Conservation (phyloP, 2,888 invertebrate genomes). For the Papilio demoleus region DNA sequence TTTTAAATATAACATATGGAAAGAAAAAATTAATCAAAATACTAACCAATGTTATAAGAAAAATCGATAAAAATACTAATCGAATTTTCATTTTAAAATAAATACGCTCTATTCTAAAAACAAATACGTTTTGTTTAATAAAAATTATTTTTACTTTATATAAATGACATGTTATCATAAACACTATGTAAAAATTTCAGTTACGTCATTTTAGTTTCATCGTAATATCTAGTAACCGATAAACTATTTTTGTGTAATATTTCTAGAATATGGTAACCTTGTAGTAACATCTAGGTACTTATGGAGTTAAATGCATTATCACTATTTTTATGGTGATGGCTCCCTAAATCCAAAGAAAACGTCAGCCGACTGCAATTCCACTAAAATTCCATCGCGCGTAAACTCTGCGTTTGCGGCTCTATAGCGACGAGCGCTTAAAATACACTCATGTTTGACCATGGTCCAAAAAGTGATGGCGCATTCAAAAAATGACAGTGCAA, state of each 20-base stretch:
- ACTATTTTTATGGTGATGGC: background rate
- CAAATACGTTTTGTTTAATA: constrained; percentile 34
- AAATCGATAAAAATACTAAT: constrained; percentile 14
- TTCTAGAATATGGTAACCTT: background rate
- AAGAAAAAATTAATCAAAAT: too few relatives aligned
- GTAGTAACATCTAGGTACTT: background rate
- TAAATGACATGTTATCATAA: constrained; percentile 37
- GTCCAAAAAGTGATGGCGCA: too few relatives aligned
- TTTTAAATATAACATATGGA: too few relatives aligned
- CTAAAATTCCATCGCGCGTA: too few relatives aligned
- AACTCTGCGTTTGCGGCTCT: too few relatives aligned
- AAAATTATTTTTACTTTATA: constrained; percentile 34
- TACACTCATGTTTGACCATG: too few relatives aligned
- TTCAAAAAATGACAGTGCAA: too few relatives aligned
- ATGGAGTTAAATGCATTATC: background rate
- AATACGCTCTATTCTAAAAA: constrained; percentile 11
- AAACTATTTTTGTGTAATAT: constrained; percentile 11
- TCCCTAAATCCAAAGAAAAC: too few relatives aligned
- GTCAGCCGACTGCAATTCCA: too few relatives aligned
- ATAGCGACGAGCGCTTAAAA: too few relatives aligned
- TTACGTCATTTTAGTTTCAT: constrained; percentile 34
- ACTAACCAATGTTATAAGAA: constrained; percentile 30
- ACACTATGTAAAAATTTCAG: constrained; percentile 21
- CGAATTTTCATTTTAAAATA: constrained; percentile 25
- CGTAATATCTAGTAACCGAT: constrained; percentile 22